Conservation (phyloP, 2,113 vertebrate genomes). For the Sialia sialis region DNA sequence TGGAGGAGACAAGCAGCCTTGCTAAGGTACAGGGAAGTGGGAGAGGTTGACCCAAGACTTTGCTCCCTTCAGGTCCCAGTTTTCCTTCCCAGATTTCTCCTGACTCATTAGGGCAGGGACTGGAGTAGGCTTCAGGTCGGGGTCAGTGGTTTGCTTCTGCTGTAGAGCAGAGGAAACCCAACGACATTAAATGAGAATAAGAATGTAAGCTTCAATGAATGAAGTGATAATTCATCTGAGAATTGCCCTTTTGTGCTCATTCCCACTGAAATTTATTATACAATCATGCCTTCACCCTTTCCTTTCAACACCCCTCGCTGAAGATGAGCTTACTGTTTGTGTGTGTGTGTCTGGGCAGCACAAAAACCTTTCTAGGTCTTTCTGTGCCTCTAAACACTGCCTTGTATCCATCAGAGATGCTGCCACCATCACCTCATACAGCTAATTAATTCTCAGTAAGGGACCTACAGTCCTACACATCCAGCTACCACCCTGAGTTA, state of each 20-base stretch:
- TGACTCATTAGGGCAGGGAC: background rate
- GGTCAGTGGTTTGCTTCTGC: background rate
- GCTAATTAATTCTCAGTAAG: background rate
- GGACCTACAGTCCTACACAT: background rate
- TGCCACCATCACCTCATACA: accelerated
- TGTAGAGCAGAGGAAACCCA: background rate
- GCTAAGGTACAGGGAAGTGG: background rate
- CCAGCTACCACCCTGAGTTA: background rate
- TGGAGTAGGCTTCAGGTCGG: background rate
- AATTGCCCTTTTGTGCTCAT: background rate
- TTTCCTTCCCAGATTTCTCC: background rate
- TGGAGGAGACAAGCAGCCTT: background rate
- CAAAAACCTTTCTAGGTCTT: background rate
- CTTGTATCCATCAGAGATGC: too few species aligned
- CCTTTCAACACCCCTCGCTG: background rate
- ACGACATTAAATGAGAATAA: background rate
- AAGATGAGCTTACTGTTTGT: background rate
- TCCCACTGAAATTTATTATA: background rate
- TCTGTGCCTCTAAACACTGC: too few species aligned
- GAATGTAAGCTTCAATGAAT: background rate
- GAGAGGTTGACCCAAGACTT: background rate
- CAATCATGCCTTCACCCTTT: background rate
- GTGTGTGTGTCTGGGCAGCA: background rate
- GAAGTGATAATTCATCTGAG: background rate
- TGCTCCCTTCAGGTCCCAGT: background rate